Base-by-base conservation (phyloP, 2,113 vertebrate genomes). In the Melanerpes formicivorus region DNA sequence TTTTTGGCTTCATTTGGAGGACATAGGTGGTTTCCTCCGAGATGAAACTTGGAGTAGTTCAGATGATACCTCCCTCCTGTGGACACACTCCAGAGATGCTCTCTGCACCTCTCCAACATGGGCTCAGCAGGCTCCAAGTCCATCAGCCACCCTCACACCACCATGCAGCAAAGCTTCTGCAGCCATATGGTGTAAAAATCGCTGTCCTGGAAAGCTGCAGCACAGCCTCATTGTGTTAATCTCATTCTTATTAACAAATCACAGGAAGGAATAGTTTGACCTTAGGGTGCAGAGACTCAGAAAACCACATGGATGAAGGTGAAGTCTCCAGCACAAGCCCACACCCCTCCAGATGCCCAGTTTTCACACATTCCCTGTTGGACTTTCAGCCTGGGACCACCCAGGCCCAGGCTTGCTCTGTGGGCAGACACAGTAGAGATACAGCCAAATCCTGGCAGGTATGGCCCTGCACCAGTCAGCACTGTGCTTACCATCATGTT, bases 381-480 rank as follows among this genome's bases (percentile, higher is more conserved):
- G 46, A 54, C 10, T 74, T 78, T 50, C 14, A 54, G 32, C 34
- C 55, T 72, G 42, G 9, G 19, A 69, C 37, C 67, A 27, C 13
- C 13, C 0, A 0, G 59, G 10, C 30, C 11, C 72, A 76, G 55
- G 59, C 15, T 72, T 2, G 1, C 27, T 30, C 13, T 2, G 0
- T 54, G 22, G 25, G 4, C 34, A 73, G 52, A 30, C 2, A 5
- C 8, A 23, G 22, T n/a, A 40, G 8, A 25, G 18, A 56, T 11
- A 50, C 16, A 62, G 76, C 11, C 5, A 8, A 8, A 58, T 18
- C 7, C 55, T 65, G n/a, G 16, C 40, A 62, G 8, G 19, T 40
- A 4, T 23, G 84, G 73, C 15, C 67, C 30, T 73, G 21, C 18
- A 27, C n/a, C 16, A 58, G 46, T n/a, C 88, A 84, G n/a, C 19